Evolutionary conservation across 30 jellyfish, hydroid and myxozoan genomes (phyloP).

Genomic region (Clytia hemisphaerica): DNA sequence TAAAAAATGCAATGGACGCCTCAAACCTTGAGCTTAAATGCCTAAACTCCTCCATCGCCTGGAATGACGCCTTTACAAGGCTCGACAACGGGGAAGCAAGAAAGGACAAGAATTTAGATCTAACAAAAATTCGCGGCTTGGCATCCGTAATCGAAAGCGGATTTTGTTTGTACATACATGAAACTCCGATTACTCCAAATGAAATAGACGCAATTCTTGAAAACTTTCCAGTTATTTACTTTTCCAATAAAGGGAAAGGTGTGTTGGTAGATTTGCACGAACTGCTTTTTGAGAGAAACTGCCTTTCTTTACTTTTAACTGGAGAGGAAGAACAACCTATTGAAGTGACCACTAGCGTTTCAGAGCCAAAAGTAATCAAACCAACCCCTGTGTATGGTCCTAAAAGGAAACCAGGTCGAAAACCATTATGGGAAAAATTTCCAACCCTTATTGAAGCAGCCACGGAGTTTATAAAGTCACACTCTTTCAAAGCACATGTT

Average conservation of each 20-base stretch:
- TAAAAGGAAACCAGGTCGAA: background rate
- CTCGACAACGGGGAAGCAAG: too few species aligned
- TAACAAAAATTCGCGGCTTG: too few species aligned
- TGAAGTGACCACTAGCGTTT: conserved; percentile 2
- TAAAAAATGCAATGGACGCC: too few species aligned
- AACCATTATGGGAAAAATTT: conserved; percentile 16
- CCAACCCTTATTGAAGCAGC: conserved; percentile 9
- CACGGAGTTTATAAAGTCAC: conserved; percentile 8
- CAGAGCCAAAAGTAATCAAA: background rate
- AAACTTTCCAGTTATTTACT: background rate
- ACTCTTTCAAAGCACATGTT: conserved; percentile 16
- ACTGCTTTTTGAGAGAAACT: conserved; percentile 1
- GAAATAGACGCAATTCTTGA: too few species aligned
- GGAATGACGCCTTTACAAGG: too few species aligned
- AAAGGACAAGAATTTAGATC: too few species aligned
- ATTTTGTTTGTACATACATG: background rate
- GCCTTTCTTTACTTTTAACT: background rate
- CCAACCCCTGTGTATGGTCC: too few species aligned
- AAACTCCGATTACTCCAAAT: background rate
- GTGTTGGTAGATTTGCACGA: conserved; percentile 11
- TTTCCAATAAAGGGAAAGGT: conserved; percentile 6
- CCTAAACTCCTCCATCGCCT: too few species aligned
- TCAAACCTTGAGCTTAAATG: too few species aligned
- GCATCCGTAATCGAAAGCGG: too few species aligned
- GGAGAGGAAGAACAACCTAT: too few species aligned